Evolutionary conservation across 2,888 invertebrate genomes (phyloP), one percentile per base, ranked within the genome.

Genomic region (Lasioglossum marginatum): DNA sequence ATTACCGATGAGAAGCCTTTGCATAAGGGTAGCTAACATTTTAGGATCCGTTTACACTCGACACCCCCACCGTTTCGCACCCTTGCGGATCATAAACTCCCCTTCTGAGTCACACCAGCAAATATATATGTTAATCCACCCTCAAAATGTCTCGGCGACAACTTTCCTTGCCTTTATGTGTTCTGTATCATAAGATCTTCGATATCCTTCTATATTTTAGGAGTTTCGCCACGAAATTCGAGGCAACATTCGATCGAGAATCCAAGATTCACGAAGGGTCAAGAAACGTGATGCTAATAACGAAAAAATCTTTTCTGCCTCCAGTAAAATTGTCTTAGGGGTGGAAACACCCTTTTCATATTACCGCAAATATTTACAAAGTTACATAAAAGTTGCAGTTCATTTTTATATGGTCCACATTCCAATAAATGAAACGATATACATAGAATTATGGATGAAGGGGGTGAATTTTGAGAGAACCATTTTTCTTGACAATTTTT

Each of bases 111-210:
- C 68, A 70, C 34, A 40, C 68, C 68, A 40, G 37, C n/a, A 31
- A 63, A 70, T 70, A 70, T 70, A 70, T 70, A 70, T 70, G 68
- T 70, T 70, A 70, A 70, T 70, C 12, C 68, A 23, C n/a, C 68
- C 68, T 57, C 23, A 37, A 23, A 70, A 70, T 37, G n/a, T 70
- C n/a, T n/a, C 37, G 19, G 12, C 68, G 23, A 70, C 37, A 70
- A 70, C 68, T 70, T 70, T 70, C 68, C 68, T 37, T 10, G 68
- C n/a, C 12, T 70, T 37, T 40, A n/a, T 37, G 19, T 23, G 23
- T 34, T 19, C 66, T 34, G 34, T 34, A 34, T 57, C 57, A 12
- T 63, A 63, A 63, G 31, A 63, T 63, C 63, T 57, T 16, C 31
- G 63, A 16, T 63, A 63, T 31, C 63, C 57, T 57, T 23, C n/a